phyloP scores from a whole-genome alignment of 2,113 vertebrate species.

The Seriola aureovittata region DNA sequence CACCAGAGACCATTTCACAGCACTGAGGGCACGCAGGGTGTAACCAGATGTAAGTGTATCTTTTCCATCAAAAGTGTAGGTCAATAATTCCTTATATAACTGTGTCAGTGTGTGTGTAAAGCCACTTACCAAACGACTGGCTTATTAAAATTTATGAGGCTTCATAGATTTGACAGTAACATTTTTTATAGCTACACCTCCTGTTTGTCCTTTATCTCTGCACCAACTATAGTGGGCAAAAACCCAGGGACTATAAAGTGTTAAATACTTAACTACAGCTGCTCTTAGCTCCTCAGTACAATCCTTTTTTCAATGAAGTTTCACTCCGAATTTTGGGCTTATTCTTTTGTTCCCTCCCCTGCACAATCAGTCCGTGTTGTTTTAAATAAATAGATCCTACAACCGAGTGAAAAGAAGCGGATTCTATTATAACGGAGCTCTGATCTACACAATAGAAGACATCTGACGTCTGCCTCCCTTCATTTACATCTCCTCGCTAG shows the following conservation, averaged over 20 bases:
- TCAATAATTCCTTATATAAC: constrained; percentile 44
- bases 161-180: not conserved
- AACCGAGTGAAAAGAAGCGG: constrained; percentile 8
- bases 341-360: not conserved
- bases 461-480: constrained; percentile 1
- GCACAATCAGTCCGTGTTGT: not conserved
- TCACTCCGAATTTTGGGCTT: not conserved
- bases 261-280: not conserved
- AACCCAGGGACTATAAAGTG: not conserved
- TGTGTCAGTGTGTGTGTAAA: not conserved
- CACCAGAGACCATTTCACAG: constrained; percentile 71
- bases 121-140: not conserved
- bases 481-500: not conserved
- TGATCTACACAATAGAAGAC: not conserved
- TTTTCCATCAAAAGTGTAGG: constrained; percentile 48
- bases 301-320: not conserved
- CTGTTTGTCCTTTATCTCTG: constrained; percentile 18
- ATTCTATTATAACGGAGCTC: not conserved
- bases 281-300: not conserved
- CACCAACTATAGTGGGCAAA: not conserved
- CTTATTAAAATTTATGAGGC: constrained; percentile 26
- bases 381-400: constrained; percentile 3
- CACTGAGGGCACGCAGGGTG: constrained; percentile 60
- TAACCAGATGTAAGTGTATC: constrained; percentile 61
- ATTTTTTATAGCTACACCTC: not conserved